Conservation (phyloP, 1,140 invertebrate species). For the Drosophila auraria region DNA sequence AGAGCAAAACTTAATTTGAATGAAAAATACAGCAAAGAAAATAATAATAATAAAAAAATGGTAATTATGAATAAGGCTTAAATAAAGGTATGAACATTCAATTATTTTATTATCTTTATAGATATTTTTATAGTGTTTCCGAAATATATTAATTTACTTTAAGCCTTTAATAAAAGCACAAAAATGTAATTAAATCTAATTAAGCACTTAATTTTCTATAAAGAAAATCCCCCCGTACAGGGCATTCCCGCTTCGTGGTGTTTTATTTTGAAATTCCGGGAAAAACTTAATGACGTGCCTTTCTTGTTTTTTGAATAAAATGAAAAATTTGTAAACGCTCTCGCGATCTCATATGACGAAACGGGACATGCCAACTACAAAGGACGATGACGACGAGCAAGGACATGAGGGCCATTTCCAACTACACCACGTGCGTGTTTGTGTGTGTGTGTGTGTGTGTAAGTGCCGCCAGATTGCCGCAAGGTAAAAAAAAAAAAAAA, state of each 20-base stretch:
- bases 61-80: too few relatives aligned
- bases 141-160: too few relatives aligned
- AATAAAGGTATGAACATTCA: too few relatives aligned
- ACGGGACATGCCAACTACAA: constrained; percentile 82
- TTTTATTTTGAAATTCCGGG: neutral
- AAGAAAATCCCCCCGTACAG: constrained; percentile 9
- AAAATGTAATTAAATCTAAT: too few relatives aligned
- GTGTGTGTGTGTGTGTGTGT: constrained; percentile 35
- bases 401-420: constrained; percentile 64
- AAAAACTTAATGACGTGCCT: constrained; percentile 2
- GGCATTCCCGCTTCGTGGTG: neutral
- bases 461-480: constrained; percentile 72
- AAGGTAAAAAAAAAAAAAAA: constrained; percentile 66
- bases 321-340: constrained; percentile 78
- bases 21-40: too few relatives aligned
- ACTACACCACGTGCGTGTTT: constrained; percentile 39
- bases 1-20: too few relatives aligned
- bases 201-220: too few relatives aligned
- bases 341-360: constrained; percentile 80
- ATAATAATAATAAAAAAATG: too few relatives aligned
- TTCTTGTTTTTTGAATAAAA: constrained; percentile 71
- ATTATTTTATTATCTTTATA: too few relatives aligned
- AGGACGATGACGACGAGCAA: constrained; percentile 57
- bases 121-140: too few relatives aligned
- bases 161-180: too few relatives aligned